Conservation (phyloP, 2,888 invertebrate genomes). For the Trichopria drosophilae region DNA sequence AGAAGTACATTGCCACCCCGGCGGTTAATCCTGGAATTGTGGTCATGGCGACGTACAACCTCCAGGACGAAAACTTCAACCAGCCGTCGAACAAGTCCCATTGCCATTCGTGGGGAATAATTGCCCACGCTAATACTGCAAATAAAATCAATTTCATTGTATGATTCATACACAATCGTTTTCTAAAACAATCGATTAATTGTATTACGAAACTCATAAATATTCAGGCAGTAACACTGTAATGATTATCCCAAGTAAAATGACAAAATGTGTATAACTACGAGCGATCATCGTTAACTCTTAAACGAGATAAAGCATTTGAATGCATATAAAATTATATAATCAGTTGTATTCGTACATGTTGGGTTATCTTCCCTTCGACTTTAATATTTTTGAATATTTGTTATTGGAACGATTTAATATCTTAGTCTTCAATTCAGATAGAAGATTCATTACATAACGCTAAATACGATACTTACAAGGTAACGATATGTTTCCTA, state of each 20-base stretch:
- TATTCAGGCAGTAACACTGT: not conserved
- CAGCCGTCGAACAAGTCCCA: constrained; percentile 57
- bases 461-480: too few relatives aligned
- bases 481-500: constrained; percentile 61
- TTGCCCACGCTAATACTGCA: constrained; percentile 69
- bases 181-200: too few relatives aligned
- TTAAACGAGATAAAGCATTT: too few relatives aligned
- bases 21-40: constrained; percentile 71
- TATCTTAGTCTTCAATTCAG: too few relatives aligned
- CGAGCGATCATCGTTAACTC: too few relatives aligned
- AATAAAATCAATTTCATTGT: not conserved
- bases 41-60: constrained; percentile 67
- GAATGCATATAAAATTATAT: too few relatives aligned
- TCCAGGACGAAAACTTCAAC: constrained; percentile 64
- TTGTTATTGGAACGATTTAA: too few relatives aligned
- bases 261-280: not conserved
- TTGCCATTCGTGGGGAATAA: constrained; percentile 68
- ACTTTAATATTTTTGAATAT: too few relatives aligned
- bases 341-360: too few relatives aligned
- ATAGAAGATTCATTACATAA: too few relatives aligned
- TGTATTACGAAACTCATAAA: too few relatives aligned
- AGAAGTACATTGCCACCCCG: constrained; percentile 65
- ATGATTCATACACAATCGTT: not conserved
- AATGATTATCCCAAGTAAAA: not conserved
- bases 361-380: too few relatives aligned